Evolutionary conservation across 2,113 vertebrate species (phyloP), one percentile per base, ranked within the genome.

Genomic region (Otocyon megalotis): DNA sequence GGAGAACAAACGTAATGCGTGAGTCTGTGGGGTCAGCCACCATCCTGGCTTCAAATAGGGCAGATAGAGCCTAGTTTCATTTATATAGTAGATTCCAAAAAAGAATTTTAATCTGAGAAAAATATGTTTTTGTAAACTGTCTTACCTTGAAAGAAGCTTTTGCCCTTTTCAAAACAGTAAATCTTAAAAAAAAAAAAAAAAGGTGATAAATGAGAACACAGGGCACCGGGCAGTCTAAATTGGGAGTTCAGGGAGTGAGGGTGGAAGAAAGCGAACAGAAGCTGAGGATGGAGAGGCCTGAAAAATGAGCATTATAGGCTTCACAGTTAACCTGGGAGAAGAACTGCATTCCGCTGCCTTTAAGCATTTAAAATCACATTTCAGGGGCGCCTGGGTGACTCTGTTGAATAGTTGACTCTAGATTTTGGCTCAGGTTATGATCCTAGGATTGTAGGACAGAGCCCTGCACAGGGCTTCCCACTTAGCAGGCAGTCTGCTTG

Each of bases 41-140:
- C 56, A 90, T 54, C n/a, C 60, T 50, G 19, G 28, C 53, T 85
- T 93, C 54, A 80, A 79, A 53, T 14, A 26, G 20, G 1, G 8
- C 32, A 43, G 26, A 54, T 22, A 43, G 32, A 54, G 17, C 24
- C n/a, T 81, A 74, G 60, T 71, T 93, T 82, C 43, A 79, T 63
- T 76, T 56, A 76, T 13, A n/a, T 6, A 77, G 53, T 30, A 3
- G 17, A 92, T 81, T 72, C 22, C 58, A 97, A 97, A 26, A 86
- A 83, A 69, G 50, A 69, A 72, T 11, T 79, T 53, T 48, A 9
- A 77, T 43, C 10, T 30, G 86, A 97, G 81, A 37, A 71, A 32
- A 60, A 43, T 48, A 12, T 37, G 14, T 32, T n/a, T 20, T 56
- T 69, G 14, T 81, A 69, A 65, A 88, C 5, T 16, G 20, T 82